Evolutionary conservation across 2,888 invertebrate species (phyloP), one percentile per base, ranked within the genome.

Genomic region (Eulithis prunata): DNA sequence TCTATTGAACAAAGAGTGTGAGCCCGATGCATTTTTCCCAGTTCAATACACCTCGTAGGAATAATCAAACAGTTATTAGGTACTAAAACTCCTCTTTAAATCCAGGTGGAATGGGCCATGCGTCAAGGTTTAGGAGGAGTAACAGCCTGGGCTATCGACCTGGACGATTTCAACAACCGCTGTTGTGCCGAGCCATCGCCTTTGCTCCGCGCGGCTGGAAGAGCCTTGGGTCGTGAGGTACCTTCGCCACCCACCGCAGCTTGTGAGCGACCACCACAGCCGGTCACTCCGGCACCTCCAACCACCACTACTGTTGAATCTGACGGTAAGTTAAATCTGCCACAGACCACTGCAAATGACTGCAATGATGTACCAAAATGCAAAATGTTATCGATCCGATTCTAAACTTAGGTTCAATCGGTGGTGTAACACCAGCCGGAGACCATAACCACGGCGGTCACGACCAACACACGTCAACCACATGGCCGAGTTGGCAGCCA

Each of bases 141-240:
- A 8, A 96, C 96, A 53, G 96, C 97, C 0, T 98, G 97, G 97
- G 97, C 98, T 0, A 94, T 97, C 3, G 98, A 98, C 82, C 84
- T 98, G 75, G 98, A 98, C 75, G 98, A 98, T 84, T 98, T 97
- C 82, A 95, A 94, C 72, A 98, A 98, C 86, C 94, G 95, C 1
- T 98, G 98, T 83, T 98, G 98, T 80, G 90, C 91, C 4, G 97
- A 97, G 79, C 90, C 97, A 0, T 97, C 95, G 73, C 97, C 98
- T 0, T 86, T 98, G 52, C 89, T 98, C 11, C 94, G 95, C 51
- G 95, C 96, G 1, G 95, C 98, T 2, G 97, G 97, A 69, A 94
- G 96, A 14, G 97, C 96, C 0, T 88, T 98, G 32, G 96, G 97
- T 41, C 90, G 94, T 8, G 77, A 93, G 5, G 84, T 90, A 4